Percentiles rank a stretch among this genome's conserved stretches.
Evolutionary conservation across 2,888 invertebrate species (phyloP).

Genomic region (Yponomeuta malinellus): DNA sequence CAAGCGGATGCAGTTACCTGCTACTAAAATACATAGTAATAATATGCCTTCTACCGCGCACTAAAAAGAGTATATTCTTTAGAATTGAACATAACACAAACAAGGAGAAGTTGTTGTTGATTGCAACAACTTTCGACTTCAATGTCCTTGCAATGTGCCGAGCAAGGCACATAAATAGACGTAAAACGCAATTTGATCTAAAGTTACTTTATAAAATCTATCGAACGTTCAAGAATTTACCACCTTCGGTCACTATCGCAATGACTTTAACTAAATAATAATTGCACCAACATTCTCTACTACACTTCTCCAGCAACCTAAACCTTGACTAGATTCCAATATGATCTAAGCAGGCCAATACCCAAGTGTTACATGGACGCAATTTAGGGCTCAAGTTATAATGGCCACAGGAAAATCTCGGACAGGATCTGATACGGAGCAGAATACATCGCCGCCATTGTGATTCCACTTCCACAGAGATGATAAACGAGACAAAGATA

Average conservation of each 20-base stretch:
- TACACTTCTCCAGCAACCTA: neutral
- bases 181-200: too few relatives aligned
- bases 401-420: conserved; percentile 6
- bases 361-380: neutral
- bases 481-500: neutral
- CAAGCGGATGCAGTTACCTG: neutral
- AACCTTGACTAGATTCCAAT: neutral
- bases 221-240: neutral
- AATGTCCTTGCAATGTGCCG: too few relatives aligned
- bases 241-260: neutral
- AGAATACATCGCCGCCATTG: neutral
- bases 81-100: too few relatives aligned
- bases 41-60: too few relatives aligned
- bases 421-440: conserved; percentile 8
- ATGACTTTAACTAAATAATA: neutral
- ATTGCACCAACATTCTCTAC: neutral
- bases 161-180: too few relatives aligned
- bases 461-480: neutral
- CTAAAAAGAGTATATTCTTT: too few relatives aligned
- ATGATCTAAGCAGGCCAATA: neutral
- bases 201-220: too few relatives aligned
- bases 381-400: neutral
- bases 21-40: too few relatives aligned
- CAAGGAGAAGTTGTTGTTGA: too few relatives aligned
- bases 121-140: too few relatives aligned